These are phyloP conservation scores for Trichoplusia ni DNA, from an alignment of 1,140 invertebrate species.

Conservation along the genomic window DNA sequence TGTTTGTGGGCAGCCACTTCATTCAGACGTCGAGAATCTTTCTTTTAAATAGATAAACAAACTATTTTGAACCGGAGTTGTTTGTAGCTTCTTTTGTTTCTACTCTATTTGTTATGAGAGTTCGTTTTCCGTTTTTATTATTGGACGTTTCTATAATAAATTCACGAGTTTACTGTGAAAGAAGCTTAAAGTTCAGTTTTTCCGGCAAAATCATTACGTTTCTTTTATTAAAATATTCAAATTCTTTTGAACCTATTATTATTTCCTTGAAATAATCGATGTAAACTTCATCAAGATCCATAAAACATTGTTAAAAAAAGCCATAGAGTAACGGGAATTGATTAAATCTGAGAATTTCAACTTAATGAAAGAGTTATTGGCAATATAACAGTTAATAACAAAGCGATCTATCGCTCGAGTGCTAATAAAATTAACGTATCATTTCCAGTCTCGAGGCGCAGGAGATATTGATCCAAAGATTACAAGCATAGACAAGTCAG, in stretches of 20 bases:
- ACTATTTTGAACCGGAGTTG: conserved; percentile 2
- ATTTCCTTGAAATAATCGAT: no score
- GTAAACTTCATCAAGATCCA: no score
- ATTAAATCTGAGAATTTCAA: background rate
- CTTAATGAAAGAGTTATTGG: background rate
- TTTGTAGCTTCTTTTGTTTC: conserved; percentile 16
- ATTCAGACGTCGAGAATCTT: conserved; percentile 19
- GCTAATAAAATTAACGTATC: conserved; percentile 12
- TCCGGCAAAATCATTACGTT: no score
- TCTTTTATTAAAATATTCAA: no score
- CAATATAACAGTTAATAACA: background rate
- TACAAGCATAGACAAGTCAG: background rate
- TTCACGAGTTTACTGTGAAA: no score
- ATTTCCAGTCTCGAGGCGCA: background rate
- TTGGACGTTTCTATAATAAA: no score
- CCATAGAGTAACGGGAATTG: no score
- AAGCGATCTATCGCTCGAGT: conserved; percentile 1
- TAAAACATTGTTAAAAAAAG: no score
- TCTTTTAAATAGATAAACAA: conserved; percentile 15
- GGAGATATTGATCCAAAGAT: conserved; percentile 23
- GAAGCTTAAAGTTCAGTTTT: no score
- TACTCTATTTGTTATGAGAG: background rate
- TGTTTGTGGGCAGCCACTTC: conserved; percentile 23
- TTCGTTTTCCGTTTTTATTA: background rate
- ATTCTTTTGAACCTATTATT: no score